Evolutionary conservation across 2,797 vertebrate genomes (phyloP).

Genomic region (Eulemur albifrons): DNA sequence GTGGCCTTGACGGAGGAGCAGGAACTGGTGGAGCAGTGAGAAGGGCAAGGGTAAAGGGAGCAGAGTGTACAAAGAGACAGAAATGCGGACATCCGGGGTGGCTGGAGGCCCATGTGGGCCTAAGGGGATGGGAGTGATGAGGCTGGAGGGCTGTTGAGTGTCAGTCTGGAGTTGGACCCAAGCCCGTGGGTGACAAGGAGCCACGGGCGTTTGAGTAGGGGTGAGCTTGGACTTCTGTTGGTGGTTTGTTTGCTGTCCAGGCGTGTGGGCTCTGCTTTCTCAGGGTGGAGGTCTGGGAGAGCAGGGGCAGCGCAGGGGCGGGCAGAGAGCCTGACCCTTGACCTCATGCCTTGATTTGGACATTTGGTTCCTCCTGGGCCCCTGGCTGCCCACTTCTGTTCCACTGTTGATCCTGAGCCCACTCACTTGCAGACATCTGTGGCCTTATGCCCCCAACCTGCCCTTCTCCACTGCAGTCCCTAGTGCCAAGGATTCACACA

Average conservation of each 20-base stretch:
- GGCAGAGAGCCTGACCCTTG: background rate
- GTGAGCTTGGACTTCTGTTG: background rate
- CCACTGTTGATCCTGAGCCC: background rate
- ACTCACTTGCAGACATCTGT: background rate
- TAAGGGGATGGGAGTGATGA: background rate
- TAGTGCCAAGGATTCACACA: background rate
- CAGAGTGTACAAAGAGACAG: background rate
- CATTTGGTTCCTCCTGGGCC: background rate
- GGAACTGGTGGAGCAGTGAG: background rate
- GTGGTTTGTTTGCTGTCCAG: background rate
- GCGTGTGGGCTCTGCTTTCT: background rate
- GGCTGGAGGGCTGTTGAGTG: background rate
- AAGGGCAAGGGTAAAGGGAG: background rate
- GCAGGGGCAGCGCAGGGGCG: background rate
- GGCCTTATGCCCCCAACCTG: background rate
- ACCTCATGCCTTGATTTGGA: conserved; percentile 18
- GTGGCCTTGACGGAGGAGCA: background rate
- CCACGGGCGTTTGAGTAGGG: background rate
- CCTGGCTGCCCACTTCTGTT: background rate
- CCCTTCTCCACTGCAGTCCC: background rate
- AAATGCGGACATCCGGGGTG: background rate
- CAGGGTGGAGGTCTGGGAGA: background rate
- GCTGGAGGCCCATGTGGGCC: background rate
- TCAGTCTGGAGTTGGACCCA: background rate
- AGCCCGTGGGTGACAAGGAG: background rate